Percentiles rank a stretch among this genome's conserved stretches.
phyloP scores from a whole-genome alignment of 2,797 vertebrate species.

The Siniperca obscura region DNA sequence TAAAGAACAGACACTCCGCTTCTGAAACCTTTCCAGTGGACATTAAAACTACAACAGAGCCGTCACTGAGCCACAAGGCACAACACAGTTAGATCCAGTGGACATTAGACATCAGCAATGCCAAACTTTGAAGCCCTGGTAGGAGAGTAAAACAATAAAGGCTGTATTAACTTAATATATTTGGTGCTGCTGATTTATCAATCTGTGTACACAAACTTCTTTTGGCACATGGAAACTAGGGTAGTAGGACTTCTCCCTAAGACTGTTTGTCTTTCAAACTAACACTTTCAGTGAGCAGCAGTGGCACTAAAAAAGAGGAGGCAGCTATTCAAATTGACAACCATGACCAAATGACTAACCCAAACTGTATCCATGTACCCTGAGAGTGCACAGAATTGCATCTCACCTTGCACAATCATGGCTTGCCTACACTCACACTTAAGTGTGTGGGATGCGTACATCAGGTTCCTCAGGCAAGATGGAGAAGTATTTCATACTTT shows the following conservation, averaged over 20 bases:
- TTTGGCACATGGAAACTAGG: constrained; percentile 5
- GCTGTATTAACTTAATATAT: background rate
- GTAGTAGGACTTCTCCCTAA: too few species aligned
- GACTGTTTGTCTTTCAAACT: background rate
- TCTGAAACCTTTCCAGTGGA: too few species aligned
- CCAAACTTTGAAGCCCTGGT: too few species aligned
- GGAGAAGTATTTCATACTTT: background rate
- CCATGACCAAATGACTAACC: background rate
- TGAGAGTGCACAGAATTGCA: background rate
- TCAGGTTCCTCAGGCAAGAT: background rate
- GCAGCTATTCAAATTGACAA: background rate
- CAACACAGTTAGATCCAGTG: too few species aligned
- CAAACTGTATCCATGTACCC: background rate
- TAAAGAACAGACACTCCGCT: too few species aligned
- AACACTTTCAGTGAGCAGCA: background rate
- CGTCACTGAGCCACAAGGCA: too few species aligned
- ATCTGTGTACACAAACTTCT: background rate
- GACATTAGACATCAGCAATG: too few species aligned
- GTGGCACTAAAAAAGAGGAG: background rate
- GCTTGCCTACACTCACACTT: background rate
- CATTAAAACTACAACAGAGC: too few species aligned
- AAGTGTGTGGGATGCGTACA: background rate
- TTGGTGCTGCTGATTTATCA: constrained; percentile 4
- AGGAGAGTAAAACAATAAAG: background rate
- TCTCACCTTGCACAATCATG: background rate